Base-by-base conservation (phyloP, 2,888 invertebrate species). In the Stenichneumon culpator region DNA sequence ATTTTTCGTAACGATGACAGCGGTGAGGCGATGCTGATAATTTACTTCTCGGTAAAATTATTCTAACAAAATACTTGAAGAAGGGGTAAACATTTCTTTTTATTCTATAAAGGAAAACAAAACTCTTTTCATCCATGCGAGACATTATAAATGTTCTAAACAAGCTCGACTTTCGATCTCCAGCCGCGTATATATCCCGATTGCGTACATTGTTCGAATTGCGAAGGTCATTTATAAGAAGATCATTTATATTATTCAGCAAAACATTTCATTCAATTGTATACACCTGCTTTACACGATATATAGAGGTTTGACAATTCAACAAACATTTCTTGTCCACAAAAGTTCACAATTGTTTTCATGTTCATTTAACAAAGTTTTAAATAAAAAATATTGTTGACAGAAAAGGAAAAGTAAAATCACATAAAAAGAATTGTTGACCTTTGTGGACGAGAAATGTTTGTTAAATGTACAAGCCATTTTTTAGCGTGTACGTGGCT, bases 251-350 rank as follows among this genome's bases (percentile, higher is more conserved):
- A 65, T 73, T 73, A 14, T 36, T 19, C 60, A 16, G 60, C 32
- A 67, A 82, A 85, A 77, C 54, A 75, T 69, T 75, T 39, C 39
- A 25, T 1, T 9, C 68, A 50, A 75, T 77, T 36, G 67, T 77
- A 50, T 60, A 36, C 25, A 70, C 47, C 36, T 22, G 19, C 28
- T 74, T 52, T 9, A 9, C 7, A 36, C 36, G 7, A 36, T 36
- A 36, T 1, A 7, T 11, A 39, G 11, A 39, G 11, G 11, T 11
- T 39, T 39, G 9, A 0, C 11, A 9, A 39, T 39, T 11, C 11
- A 39, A 11, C 11, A 2, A 11, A 39, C 39, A 39, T 39, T 39
- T 39, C 11, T 39, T 3, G 11, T 39, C 9, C 39, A 39, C 39
- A 39, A 9, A 11, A 9, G 39, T 39, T 39, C 39, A 11, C 9